phyloP scores from a whole-genome alignment of 2,797 vertebrate species.

The Yasuhikotakia modesta region DNA sequence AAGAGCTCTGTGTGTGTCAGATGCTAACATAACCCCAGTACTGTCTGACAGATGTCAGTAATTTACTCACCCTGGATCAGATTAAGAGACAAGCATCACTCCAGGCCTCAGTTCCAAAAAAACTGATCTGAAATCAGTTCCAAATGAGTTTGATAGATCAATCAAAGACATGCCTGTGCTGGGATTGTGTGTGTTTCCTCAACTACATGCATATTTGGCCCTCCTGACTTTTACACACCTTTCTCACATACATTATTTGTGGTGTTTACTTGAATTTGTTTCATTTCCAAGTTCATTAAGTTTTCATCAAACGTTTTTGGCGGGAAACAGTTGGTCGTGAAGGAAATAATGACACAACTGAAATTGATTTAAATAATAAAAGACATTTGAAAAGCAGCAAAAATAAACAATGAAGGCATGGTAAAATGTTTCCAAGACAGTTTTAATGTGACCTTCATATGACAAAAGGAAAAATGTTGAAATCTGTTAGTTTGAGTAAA shows the following conservation, averaged over 20 bases:
- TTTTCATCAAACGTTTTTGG: neutral
- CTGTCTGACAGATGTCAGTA: slow-evolving; percentile 71
- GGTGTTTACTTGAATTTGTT: no score
- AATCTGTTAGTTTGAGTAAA: slow-evolving; percentile 1
- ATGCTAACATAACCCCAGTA: slow-evolving; percentile 71
- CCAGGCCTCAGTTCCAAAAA: slow-evolving; percentile 57
- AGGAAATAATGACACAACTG: no score
- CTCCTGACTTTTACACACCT: no score
- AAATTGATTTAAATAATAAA: neutral
- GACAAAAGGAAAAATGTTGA: neutral
- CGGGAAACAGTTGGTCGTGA: neutral
- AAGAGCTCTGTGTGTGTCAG: slow-evolving; percentile 57
- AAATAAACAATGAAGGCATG: neutral
- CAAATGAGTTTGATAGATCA: slow-evolving; percentile 33
- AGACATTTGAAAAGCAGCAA: neutral
- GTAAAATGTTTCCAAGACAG: slow-evolving; percentile 9
- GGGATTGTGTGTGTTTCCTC: no score
- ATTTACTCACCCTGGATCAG: slow-evolving; percentile 62
- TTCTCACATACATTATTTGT: no score
- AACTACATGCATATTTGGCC: no score
- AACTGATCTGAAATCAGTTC: slow-evolving; percentile 56
- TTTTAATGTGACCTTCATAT: neutral
- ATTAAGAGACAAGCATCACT: slow-evolving; percentile 43
- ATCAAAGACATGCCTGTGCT: no score
- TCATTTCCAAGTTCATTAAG: no score